Percentiles rank a stretch among this genome's conserved stretches.
Evolutionary conservation across 2,888 invertebrate genomes (phyloP).

Genomic region (Notocelia uddmanniana): DNA sequence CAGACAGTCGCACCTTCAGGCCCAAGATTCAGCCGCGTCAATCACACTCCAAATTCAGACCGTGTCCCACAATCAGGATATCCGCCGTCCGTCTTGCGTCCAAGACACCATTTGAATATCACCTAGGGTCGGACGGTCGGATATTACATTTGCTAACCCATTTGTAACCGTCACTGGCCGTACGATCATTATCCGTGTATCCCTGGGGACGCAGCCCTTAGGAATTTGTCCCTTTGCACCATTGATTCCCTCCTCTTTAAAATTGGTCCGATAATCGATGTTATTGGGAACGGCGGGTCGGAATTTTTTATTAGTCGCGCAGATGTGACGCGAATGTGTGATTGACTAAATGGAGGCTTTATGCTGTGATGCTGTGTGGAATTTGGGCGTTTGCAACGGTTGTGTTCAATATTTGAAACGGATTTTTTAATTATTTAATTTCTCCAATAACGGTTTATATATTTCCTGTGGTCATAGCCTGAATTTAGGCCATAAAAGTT

Average conservation of each 20-base stretch:
- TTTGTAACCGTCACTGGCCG: slow-evolving; percentile 81
- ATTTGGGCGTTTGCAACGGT: background rate
- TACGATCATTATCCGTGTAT: slow-evolving; percentile 82
- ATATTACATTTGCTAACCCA: slow-evolving; percentile 85
- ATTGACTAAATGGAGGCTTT: slow-evolving; percentile 41
- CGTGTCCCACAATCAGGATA: slow-evolving; percentile 64
- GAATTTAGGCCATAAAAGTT: too few species aligned
- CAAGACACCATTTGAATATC: slow-evolving; percentile 75
- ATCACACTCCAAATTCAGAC: slow-evolving; percentile 40
- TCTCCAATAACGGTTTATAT: too few species aligned
- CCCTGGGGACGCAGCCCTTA: slow-evolving; percentile 69
- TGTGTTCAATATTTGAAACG: slow-evolving; percentile 5
- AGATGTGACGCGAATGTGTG: slow-evolving; percentile 53
- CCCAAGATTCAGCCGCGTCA: slow-evolving; percentile 19
- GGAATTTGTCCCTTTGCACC: slow-evolving; percentile 70
- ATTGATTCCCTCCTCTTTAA: slow-evolving; percentile 77
- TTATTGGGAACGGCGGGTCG: slow-evolving; percentile 64
- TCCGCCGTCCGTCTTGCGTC: slow-evolving; percentile 58
- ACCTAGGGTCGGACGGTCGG: slow-evolving; percentile 72
- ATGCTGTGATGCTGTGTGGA: slow-evolving; percentile 14
- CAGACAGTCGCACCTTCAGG: background rate
- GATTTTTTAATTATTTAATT: background rate
- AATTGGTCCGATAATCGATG: slow-evolving; percentile 77
- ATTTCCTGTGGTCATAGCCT: too few species aligned
- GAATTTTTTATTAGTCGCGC: slow-evolving; percentile 58